phyloP scores from a whole-genome alignment of 1,140 invertebrate genomes.

The Olivierus martensii region DNA sequence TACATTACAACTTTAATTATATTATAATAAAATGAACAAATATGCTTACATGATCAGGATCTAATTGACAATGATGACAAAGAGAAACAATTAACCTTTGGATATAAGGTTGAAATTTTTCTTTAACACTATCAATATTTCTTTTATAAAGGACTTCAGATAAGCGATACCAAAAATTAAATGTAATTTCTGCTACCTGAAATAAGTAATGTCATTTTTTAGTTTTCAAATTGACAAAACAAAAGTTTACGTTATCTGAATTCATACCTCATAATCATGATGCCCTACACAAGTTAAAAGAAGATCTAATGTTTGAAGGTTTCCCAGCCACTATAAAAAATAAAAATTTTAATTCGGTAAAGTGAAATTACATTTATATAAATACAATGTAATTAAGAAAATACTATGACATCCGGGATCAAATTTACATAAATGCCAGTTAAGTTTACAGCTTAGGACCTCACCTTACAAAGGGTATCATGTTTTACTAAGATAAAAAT shows the following conservation, averaged over 20 bases:
- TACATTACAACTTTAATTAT: no score
- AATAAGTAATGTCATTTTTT: slow-evolving; percentile 16
- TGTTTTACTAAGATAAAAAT: no score
- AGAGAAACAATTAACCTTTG: slow-evolving; percentile 71
- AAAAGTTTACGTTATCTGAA: neutral
- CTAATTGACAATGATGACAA: slow-evolving; percentile 77
- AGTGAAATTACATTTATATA: no score
- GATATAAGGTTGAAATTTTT: slow-evolving; percentile 74
- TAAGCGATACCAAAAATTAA: slow-evolving; percentile 90
- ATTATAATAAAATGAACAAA: slow-evolving; percentile 9
- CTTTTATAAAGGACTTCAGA: slow-evolving; percentile 87
- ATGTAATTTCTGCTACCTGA: slow-evolving; percentile 90
- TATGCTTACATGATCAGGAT: slow-evolving; percentile 62
- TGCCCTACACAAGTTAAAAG: slow-evolving; percentile 85
- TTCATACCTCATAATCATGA: slow-evolving; percentile 81
- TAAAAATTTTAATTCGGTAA: no score
- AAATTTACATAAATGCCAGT: no score
- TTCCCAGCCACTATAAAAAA: slow-evolving; percentile 32
- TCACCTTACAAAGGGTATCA: no score
- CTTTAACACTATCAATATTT: slow-evolving; percentile 60
- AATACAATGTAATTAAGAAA: no score
- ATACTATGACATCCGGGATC: no score
- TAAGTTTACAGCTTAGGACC: no score
- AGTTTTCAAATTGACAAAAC: no score
- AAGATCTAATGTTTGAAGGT: slow-evolving; percentile 73